Evolutionary conservation across 2,888 invertebrate genomes (phyloP), one percentile per base, ranked within the genome.

Genomic region (Pharmacophagus antenor): DNA sequence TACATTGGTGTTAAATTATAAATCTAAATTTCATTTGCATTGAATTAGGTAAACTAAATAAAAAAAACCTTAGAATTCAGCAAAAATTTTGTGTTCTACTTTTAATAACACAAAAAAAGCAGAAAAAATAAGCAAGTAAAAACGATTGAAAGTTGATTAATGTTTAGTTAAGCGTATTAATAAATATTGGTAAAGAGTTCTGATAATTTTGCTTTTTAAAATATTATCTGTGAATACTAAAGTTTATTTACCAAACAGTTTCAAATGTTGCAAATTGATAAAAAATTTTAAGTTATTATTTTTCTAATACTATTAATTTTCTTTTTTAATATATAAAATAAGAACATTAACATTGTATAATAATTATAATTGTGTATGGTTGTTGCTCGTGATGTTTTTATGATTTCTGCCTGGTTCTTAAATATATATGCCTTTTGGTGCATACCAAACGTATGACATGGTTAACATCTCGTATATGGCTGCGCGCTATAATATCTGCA

Each of bases 401-500:
- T 10, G 2, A 12, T 1, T 31, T 3, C 7, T 2, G 3, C 12
- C 15, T 31, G 2, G 12, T 8, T 10, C n/a, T 37, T 37, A 0
- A 37, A 37, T n/a, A n/a, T 6, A 37, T 7, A 18, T 44, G 42
- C 42, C 2, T 8, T 18, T 17, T 44, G n/a, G 18, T 18, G 1
- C 18, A 44, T 44, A 6, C 42, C 42, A 27, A 31, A 31, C n/a
- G 31, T 17, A 12, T 31, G 23, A 50, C 25, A 8, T 18, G n/a
- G 20, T 21, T 51, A 51, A 51, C 31, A 10, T 21, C 41, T n/a
- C 21, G 25, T 49, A 51, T 21, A 31, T 31, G n/a, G 18, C n/a
- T 20, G 42, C 21, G 42, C 22, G 25, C 41, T 25, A 49, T 41
- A 49, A 42, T 54, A 59, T 18, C 49, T 31, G 58, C 31, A 54